Percentiles rank a stretch among this genome's conserved stretches.
Evolutionary conservation across 1,140 invertebrate genomes (phyloP).

Genomic region (Aphelinus certus): DNA sequence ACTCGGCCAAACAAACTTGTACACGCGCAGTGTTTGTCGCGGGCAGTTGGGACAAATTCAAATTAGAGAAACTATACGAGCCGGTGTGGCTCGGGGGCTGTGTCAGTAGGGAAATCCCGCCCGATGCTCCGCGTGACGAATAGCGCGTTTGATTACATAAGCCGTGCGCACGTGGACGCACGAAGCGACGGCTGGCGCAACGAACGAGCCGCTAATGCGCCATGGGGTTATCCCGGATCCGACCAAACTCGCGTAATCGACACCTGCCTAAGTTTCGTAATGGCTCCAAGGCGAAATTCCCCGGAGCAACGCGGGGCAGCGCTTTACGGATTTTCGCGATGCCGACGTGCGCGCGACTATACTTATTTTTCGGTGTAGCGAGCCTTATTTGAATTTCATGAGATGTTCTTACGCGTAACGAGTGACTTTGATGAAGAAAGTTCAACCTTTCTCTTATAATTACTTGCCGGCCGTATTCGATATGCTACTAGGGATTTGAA

Average conservation of each 20-base stretch:
- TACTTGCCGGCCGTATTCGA: no score
- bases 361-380: no score
- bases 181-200: constrained; percentile 11
- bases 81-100: neutral
- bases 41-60: constrained; percentile 23
- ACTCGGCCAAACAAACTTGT: no score
- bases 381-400: no score
- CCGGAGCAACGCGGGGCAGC: neutral
- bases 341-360: no score
- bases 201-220: neutral
- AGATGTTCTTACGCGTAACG: no score
- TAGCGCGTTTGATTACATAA: no score
- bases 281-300: neutral
- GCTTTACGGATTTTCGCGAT: neutral
- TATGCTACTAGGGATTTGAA: no score
- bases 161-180: neutral
- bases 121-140: no score
- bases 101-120: neutral
- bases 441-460: no score
- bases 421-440: no score
- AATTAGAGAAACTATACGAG: constrained; percentile 31
- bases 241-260: neutral
- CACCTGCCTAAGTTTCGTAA: constrained; percentile 4
- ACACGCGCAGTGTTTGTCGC: no score
- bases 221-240: constrained; percentile 10